Conservation (phyloP, 2,113 vertebrate genomes). For the Corythoichthys haematopterus region DNA sequence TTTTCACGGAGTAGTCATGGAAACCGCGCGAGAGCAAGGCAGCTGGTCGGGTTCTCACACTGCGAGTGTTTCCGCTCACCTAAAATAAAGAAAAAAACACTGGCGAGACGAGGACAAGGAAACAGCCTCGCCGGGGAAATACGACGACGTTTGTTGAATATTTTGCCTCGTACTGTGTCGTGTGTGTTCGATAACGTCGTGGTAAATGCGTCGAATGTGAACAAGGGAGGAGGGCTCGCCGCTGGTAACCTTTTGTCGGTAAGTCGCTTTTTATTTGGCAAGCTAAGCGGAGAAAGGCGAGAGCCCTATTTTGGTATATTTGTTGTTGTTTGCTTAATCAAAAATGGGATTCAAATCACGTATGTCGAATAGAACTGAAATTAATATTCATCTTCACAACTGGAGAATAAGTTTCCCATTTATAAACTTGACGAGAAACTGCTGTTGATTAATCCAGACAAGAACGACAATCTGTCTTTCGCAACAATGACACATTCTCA, state of each 20-base stretch:
- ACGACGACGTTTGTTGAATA: constrained; percentile 1
- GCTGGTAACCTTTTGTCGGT: constrained; percentile 68
- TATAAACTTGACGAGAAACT: background rate
- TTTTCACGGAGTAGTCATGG: constrained; percentile 62
- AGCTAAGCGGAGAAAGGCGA: constrained; percentile 53
- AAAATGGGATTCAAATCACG: background rate
- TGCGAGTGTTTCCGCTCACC: constrained; percentile 59
- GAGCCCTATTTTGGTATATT: constrained; percentile 5
- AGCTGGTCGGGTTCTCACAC: constrained; percentile 50
- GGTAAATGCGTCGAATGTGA: constrained; percentile 66
- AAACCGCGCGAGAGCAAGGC: constrained; percentile 67
- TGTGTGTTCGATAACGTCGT: constrained; percentile 15
- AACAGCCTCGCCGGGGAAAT: constrained; percentile 15
- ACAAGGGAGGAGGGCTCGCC: constrained; percentile 54
- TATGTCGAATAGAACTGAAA: background rate
- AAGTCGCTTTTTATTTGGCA: constrained; percentile 51
- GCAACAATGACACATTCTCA: background rate
- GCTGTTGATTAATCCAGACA: background rate
- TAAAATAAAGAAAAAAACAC: constrained; percentile 40
- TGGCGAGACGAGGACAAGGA: constrained; percentile 33
- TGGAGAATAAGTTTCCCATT: background rate
- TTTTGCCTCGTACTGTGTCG: constrained; percentile 3
- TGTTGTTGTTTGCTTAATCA: background rate
- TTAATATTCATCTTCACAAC: background rate
- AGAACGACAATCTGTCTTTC: background rate